phyloP scores from a whole-genome alignment of 1,140 invertebrate genomes.

The Sinonovacula constricta region DNA sequence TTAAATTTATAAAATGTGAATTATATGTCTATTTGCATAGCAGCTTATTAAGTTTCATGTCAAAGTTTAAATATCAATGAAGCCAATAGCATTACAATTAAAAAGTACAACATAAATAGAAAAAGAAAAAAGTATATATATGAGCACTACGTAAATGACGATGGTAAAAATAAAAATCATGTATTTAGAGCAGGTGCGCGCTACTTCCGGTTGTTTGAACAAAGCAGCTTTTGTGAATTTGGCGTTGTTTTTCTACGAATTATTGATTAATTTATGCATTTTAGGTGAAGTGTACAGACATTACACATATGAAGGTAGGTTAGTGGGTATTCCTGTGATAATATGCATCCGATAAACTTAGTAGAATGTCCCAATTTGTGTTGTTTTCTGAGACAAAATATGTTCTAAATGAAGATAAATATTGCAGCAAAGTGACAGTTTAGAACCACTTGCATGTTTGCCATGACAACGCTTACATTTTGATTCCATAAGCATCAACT shows the following conservation, averaged over 20 bases:
- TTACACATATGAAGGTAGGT: conserved; percentile 48
- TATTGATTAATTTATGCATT: conserved; percentile 56
- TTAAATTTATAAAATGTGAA: too few species aligned
- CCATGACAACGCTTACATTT: background rate
- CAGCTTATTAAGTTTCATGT: too few species aligned
- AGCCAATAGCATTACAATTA: too few species aligned
- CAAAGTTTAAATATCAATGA: too few species aligned
- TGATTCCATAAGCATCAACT: too few species aligned
- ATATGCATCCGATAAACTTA: too few species aligned
- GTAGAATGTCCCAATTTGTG: background rate
- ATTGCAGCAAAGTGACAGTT: background rate
- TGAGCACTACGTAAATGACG: too few species aligned
- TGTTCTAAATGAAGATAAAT: conserved; percentile 2
- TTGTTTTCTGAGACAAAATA: background rate
- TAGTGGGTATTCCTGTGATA: too few species aligned
- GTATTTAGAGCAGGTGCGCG: conserved; percentile 35
- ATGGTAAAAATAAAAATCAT: too few species aligned
- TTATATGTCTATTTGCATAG: too few species aligned
- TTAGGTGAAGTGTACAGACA: conserved; percentile 26
- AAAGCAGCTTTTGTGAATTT: conserved; percentile 52
- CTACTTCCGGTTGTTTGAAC: conserved; percentile 50
- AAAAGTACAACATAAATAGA: too few species aligned
- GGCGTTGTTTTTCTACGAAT: conserved; percentile 48
- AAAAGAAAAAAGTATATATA: too few species aligned
- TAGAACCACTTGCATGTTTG: background rate